A percentile compares a stretch with the other conserved stretches of the same genome.
Evolutionary conservation across 2,888 invertebrate genomes (phyloP).

Genomic region (Campoletis raptor): DNA sequence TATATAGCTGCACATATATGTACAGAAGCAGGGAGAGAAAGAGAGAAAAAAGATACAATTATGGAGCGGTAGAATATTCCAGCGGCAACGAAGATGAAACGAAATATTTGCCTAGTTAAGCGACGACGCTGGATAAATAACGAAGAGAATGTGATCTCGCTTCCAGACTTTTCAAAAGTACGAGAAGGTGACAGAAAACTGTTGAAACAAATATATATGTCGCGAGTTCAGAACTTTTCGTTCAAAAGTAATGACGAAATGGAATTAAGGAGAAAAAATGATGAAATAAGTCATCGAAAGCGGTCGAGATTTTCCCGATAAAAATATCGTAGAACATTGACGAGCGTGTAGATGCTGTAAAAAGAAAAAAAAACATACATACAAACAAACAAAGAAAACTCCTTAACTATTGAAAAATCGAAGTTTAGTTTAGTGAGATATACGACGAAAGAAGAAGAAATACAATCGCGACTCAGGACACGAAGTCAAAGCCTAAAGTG

Average conservation of each 20-base stretch:
- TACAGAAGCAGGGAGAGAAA: slow-evolving; percentile 1
- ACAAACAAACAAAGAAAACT: slow-evolving; percentile 42
- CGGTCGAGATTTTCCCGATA: slow-evolving; percentile 15
- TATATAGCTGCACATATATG: slow-evolving; percentile 8
- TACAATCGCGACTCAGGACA: slow-evolving; percentile 57
- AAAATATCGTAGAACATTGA: slow-evolving; percentile 25
- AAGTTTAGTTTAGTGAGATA: slow-evolving; percentile 54
- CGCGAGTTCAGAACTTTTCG: background rate
- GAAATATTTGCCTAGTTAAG: slow-evolving; percentile 36
- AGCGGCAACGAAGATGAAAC: slow-evolving; percentile 14
- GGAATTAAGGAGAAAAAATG: background rate
- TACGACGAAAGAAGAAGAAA: slow-evolving; percentile 44
- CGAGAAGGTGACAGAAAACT: background rate
- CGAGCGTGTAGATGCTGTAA: slow-evolving; percentile 44
- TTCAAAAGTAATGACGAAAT: background rate
- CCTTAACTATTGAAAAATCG: slow-evolving; percentile 50
- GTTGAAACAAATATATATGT: background rate
- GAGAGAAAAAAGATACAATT: slow-evolving; percentile 7
- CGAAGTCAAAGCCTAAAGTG: slow-evolving; percentile 45
- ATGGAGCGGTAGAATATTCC: slow-evolving; percentile 50
- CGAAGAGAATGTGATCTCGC: background rate
- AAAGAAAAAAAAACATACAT: slow-evolving; percentile 24
- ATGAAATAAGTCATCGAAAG: background rate
- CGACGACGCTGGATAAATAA: slow-evolving; percentile 19
- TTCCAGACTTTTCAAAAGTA: background rate